A percentile compares a stretch with the other conserved stretches of the same genome.
phyloP scores from a whole-genome alignment of 2,888 invertebrate genomes.

The Oxytorus armatus region DNA sequence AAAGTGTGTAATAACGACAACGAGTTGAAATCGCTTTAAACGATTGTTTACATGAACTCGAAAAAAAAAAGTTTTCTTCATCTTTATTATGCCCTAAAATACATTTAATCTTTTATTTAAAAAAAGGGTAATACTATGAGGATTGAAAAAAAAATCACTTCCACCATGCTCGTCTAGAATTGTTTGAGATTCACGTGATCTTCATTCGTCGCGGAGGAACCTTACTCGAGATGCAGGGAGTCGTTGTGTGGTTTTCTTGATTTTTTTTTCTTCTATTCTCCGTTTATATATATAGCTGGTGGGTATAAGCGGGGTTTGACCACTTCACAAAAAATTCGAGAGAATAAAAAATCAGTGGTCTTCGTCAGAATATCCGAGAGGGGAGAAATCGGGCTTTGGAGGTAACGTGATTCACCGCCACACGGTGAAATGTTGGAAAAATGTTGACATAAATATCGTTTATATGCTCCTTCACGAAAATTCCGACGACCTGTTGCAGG shows the following conservation, averaged over 20 bases:
- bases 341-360: conserved; percentile 65
- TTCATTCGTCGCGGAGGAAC: conserved; percentile 68
- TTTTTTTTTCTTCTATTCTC: conserved; percentile 56
- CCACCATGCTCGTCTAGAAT: conserved; percentile 2
- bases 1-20: too few species aligned
- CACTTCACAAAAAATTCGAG: conserved; percentile 51
- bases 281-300: not conserved
- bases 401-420: conserved; percentile 58
- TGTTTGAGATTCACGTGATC: conserved; percentile 65
- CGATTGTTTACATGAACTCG: too few species aligned
- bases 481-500: conserved; percentile 64
- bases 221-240: conserved; percentile 69
- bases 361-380: conserved; percentile 60
- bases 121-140: not conserved
- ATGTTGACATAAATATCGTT: conserved; percentile 76
- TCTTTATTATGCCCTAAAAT: too few species aligned
- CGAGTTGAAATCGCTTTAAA: too few species aligned
- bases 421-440: conserved; percentile 61
- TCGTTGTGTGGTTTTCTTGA: conserved; percentile 46
- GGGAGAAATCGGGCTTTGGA: conserved; percentile 66
- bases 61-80: too few species aligned
- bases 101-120: not conserved
- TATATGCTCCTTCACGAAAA: conserved; percentile 62
- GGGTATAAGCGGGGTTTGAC: conserved; percentile 20
- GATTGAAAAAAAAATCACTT: conserved; percentile 1